A percentile compares a stretch with the other conserved stretches of the same genome.
These are phyloP conservation scores for Bicyclus anynana DNA, from an alignment of 1,140 invertebrate genomes.

Conservation along the genomic window DNA sequence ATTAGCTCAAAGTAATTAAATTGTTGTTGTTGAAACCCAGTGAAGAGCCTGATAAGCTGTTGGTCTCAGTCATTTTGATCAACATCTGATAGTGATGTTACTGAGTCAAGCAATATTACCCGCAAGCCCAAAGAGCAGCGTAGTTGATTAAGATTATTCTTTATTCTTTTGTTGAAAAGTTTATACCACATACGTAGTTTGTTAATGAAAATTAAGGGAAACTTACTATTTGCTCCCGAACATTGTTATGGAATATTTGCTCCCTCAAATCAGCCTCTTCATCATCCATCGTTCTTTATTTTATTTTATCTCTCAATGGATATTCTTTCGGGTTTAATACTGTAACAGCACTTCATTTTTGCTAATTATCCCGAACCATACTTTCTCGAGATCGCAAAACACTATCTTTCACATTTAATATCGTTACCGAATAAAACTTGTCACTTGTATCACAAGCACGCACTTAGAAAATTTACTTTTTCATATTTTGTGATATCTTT, in stretches of 20 bases:
- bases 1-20: no score
- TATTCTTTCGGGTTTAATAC: slow-evolving; percentile 36
- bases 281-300: slow-evolving; percentile 65
- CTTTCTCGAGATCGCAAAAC: neutral
- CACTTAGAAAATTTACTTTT: neutral
- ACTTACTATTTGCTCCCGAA: slow-evolving; percentile 95
- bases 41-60: no score
- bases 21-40: no score
- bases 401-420: neutral
- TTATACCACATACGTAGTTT: no score
- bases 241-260: slow-evolving; percentile 94
- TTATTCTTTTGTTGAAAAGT: no score
- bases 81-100: no score
- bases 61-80: no score
- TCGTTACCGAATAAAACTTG: neutral
- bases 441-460: neutral
- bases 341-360: slow-evolving; percentile 54
- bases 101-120: no score
- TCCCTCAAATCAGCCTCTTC: slow-evolving; percentile 86
- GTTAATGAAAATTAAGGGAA: no score
- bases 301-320: slow-evolving; percentile 51
- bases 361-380: slow-evolving; percentile 11
- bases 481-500: slow-evolving; percentile 8
- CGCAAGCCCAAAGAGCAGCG: no score
- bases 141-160: no score